phyloP scores from a whole-genome alignment of 2,113 vertebrate genomes.

The Recurvirostra avosetta region DNA sequence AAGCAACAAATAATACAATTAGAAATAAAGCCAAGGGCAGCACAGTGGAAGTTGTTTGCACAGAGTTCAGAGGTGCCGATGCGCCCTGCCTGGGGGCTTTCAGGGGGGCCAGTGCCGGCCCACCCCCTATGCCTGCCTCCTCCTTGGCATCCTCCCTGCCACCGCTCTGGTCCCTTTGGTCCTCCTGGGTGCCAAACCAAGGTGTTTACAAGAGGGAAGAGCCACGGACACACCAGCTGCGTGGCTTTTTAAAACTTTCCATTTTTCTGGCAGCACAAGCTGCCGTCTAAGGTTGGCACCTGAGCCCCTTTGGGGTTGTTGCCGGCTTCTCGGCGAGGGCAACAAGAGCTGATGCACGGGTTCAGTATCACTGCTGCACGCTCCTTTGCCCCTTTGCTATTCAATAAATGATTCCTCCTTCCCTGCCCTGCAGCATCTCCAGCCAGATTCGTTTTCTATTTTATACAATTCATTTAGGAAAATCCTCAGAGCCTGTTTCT shows the following conservation, averaged over 20 bases:
- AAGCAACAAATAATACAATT: background rate
- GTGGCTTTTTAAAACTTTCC: background rate
- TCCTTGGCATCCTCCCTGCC: background rate
- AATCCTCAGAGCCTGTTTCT: background rate
- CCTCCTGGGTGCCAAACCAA: background rate
- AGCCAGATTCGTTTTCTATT: background rate
- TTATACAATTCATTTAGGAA: background rate
- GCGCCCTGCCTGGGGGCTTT: background rate
- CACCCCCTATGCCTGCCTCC: fast-evolving
- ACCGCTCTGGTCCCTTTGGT: fast-evolving
- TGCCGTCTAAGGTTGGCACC: background rate
- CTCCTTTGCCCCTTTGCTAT: background rate
- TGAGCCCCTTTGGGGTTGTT: background rate
- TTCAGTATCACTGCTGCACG: fast-evolving
- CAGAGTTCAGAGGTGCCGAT: background rate
- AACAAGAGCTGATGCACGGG: background rate
- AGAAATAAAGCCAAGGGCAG: background rate
- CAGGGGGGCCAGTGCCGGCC: fast-evolving
- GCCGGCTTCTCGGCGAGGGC: background rate
- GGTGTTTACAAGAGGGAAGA: background rate
- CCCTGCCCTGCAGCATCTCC: background rate
- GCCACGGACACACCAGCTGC: fast-evolving
- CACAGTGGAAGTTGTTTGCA: background rate
- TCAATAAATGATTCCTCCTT: background rate
- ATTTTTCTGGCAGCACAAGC: background rate